Conservation (phyloP, 2,888 invertebrate species). For the Pseudoips prasinana region DNA sequence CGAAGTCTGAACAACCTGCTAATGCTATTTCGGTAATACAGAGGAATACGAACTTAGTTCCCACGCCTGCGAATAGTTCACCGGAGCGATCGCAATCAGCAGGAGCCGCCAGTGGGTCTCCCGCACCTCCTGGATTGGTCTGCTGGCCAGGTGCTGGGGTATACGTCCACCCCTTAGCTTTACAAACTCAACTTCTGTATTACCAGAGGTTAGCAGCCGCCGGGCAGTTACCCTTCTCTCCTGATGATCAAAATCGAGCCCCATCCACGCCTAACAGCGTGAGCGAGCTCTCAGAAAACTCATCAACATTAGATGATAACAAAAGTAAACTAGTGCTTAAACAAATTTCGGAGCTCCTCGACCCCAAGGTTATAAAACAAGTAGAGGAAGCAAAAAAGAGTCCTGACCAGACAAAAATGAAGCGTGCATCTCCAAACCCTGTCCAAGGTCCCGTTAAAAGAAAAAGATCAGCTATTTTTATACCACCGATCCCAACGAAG, state of each 20-base stretch:
- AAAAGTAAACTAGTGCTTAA: constrained; percentile 70
- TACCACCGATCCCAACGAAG: constrained; percentile 90
- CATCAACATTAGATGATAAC: constrained; percentile 63
- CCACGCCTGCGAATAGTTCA: constrained; percentile 67
- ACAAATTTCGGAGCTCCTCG: constrained; percentile 71
- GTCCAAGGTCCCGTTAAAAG: constrained; percentile 81
- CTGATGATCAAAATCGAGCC: constrained; percentile 50
- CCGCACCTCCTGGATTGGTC: constrained; percentile 79
- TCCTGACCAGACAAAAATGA: constrained; percentile 68
- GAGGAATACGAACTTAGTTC: constrained; percentile 61
- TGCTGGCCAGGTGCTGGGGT: constrained; percentile 88
- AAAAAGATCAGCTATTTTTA: constrained; percentile 91
- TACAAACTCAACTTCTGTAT: constrained; percentile 87
- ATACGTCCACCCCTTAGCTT: constrained; percentile 87
- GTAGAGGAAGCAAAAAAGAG: constrained; percentile 56
- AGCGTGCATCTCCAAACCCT: constrained; percentile 63
- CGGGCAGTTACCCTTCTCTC: constrained; percentile 64
- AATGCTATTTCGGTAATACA: constrained; percentile 76
- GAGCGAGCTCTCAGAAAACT: constrained; percentile 53
- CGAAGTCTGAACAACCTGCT: constrained; percentile 60
- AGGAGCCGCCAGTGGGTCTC: constrained; percentile 43
- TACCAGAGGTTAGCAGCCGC: constrained; percentile 87
- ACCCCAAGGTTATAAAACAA: constrained; percentile 68
- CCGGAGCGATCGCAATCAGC: constrained; percentile 62
- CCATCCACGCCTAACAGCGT: constrained; percentile 55